phyloP scores from a whole-genome alignment of 2,888 invertebrate genomes.

The Lumbricus terrestris region DNA sequence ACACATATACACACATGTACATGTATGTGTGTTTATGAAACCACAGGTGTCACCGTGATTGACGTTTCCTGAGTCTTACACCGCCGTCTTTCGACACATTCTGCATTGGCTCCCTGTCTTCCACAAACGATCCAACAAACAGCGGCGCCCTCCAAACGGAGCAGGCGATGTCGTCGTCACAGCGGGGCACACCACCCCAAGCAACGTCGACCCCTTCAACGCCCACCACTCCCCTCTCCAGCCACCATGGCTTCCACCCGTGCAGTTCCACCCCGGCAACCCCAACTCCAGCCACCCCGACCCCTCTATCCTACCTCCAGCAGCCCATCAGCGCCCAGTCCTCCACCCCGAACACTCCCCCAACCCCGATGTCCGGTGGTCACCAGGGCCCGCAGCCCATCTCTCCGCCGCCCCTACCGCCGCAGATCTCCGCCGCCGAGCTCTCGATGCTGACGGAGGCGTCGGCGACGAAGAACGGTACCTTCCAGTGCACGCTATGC shows the following conservation, averaged over 20 bases:
- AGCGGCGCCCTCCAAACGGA: neutral
- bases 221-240: constrained; percentile 8
- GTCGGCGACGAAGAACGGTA: constrained; percentile 37
- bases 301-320: neutral
- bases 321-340: neutral
- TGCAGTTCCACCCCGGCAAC: constrained; percentile 10
- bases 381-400: constrained; percentile 33
- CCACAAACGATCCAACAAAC: neutral
- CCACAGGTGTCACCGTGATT: neutral
- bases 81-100: neutral
- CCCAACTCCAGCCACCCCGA: neutral
- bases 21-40: neutral
- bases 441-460: constrained; percentile 35
- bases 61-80: neutral
- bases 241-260: constrained; percentile 19
- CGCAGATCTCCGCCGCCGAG: constrained; percentile 35
- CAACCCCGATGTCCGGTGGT: neutral
- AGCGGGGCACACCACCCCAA: constrained; percentile 13
- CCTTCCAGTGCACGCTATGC: constrained; percentile 45
- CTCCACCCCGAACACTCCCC: constrained; percentile 6
- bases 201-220: constrained; percentile 12
- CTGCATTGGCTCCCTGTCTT: neutral
- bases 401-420: constrained; percentile 32
- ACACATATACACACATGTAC: too few relatives aligned
- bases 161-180: neutral